A percentile compares a stretch with the other conserved stretches of the same genome.
These are phyloP conservation scores for Tapirus indicus DNA, from an alignment of 2,797 vertebrate genomes.

Conservation along the genomic window DNA sequence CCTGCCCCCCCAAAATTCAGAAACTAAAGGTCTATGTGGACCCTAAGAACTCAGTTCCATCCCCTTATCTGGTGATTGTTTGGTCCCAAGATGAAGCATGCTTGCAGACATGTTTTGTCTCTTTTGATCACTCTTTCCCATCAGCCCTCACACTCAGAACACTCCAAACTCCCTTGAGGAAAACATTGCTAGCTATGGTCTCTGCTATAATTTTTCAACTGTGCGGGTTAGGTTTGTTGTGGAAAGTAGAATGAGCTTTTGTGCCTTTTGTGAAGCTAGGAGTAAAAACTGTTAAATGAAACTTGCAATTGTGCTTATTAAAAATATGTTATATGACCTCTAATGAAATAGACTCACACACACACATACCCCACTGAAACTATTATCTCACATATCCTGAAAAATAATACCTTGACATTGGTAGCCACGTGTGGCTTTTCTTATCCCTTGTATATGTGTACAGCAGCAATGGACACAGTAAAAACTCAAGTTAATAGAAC, in stretches of 20 bases:
- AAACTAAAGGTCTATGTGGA: not conserved
- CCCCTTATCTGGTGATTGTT: not conserved
- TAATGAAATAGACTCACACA: not conserved
- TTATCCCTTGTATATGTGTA: slow-evolving; percentile 31
- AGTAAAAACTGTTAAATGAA: slow-evolving; percentile 43
- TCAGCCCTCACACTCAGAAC: not conserved
- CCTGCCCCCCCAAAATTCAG: not conserved
- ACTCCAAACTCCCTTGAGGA: not conserved
- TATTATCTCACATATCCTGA: slow-evolving; percentile 44
- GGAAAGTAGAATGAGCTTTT: not conserved
- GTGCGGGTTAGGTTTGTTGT: not conserved
- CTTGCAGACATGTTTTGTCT: slow-evolving; percentile 38
- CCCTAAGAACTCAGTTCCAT: not conserved
- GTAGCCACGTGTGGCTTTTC: not conserved
- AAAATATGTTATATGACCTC: not conserved
- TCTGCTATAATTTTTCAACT: not conserved
- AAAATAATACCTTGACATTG: not conserved
- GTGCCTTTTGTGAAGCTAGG: not conserved
- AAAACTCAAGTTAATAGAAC: slow-evolving; percentile 25
- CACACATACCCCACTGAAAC: slow-evolving; percentile 4
- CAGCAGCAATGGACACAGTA: slow-evolving; percentile 35
- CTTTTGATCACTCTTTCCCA: not conserved
- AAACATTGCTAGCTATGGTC: not conserved
- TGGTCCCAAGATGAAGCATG: not conserved
- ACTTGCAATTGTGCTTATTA: not conserved